These are phyloP conservation scores for Sisyra terminalis DNA, from an alignment of 2,888 invertebrate species.

Conservation along the genomic window DNA sequence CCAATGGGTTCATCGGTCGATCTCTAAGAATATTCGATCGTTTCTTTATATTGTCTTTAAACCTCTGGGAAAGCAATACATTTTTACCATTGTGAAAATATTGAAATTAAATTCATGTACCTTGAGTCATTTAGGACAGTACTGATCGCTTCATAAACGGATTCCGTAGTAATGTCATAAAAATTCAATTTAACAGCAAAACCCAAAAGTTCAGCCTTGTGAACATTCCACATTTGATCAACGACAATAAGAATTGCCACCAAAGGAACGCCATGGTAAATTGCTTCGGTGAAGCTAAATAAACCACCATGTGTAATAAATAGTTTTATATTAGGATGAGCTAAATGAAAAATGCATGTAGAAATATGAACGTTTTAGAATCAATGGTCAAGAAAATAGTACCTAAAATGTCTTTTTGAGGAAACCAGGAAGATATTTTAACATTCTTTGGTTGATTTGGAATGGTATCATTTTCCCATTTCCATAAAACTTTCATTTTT, in stretches of 20 bases:
- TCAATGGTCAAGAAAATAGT: neutral
- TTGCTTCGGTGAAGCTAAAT: constrained; percentile 1
- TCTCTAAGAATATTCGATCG: constrained; percentile 12
- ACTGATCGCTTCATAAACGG: neutral
- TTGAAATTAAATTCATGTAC: neutral
- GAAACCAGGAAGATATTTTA: constrained; percentile 25
- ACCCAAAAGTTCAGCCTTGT: neutral
- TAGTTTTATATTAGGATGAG: constrained; percentile 4
- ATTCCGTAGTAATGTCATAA: neutral
- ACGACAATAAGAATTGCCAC: constrained; percentile 1
- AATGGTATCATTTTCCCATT: constrained; percentile 29
- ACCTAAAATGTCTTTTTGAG: constrained; percentile 23
- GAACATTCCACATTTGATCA: constrained; percentile 2
- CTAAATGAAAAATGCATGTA: neutral
- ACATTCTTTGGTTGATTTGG: constrained; percentile 25
- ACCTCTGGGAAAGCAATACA: constrained; percentile 6
- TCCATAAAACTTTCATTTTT: constrained; percentile 27
- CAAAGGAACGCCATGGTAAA: neutral
- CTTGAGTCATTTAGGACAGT: neutral
- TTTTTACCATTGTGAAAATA: no score
- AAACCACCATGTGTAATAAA: constrained; percentile 4
- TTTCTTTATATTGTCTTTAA: constrained; percentile 10
- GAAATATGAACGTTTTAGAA: neutral
- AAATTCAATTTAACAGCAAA: neutral
- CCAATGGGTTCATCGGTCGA: constrained; percentile 11